A percentile compares a stretch with the other conserved stretches of the same genome.
These are phyloP conservation scores for Apteryx owenii DNA, from an alignment of 2,113 vertebrate genomes.

Conservation along the genomic window DNA sequence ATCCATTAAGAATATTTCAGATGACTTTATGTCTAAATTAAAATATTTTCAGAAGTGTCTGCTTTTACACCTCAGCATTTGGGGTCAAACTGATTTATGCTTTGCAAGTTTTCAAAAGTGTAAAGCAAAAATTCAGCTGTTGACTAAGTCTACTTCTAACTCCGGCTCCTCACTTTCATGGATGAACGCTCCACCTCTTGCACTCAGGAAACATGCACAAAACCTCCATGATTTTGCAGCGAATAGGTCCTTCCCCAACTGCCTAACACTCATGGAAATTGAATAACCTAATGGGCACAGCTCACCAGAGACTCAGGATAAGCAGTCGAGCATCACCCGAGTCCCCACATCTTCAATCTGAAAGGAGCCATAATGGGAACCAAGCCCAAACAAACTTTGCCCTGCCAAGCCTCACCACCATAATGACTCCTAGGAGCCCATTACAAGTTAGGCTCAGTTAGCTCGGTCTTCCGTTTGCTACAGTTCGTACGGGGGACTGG, in stretches of 20 bases:
- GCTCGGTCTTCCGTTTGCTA: not conserved
- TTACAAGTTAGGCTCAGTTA: not conserved
- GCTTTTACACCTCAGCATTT: not conserved
- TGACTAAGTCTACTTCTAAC: not conserved
- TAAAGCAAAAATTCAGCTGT: not conserved
- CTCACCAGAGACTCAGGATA: slow-evolving; percentile 8
- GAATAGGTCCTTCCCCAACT: not conserved
- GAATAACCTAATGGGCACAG: slow-evolving; percentile 27
- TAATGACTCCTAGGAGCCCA: slow-evolving; percentile 22
- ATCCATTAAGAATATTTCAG: not conserved
- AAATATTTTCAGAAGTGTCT: not conserved
- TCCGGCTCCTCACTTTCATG: not conserved
- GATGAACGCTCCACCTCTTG: not conserved
- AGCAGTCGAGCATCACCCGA: slow-evolving; percentile 11
- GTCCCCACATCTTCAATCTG: not conserved
- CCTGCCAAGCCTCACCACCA: slow-evolving; percentile 13
- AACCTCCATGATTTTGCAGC: not conserved
- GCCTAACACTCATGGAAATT: not conserved
- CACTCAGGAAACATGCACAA: not conserved
- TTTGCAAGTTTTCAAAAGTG: not conserved
- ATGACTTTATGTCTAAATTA: not conserved
- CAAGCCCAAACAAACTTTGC: slow-evolving; percentile 47
- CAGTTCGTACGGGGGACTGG: not conserved
- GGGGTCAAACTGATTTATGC: not conserved
- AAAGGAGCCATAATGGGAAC: slow-evolving; percentile 40